Conservation (phyloP, 2,797 vertebrate genomes). For the Novumbra hubbsi region DNA sequence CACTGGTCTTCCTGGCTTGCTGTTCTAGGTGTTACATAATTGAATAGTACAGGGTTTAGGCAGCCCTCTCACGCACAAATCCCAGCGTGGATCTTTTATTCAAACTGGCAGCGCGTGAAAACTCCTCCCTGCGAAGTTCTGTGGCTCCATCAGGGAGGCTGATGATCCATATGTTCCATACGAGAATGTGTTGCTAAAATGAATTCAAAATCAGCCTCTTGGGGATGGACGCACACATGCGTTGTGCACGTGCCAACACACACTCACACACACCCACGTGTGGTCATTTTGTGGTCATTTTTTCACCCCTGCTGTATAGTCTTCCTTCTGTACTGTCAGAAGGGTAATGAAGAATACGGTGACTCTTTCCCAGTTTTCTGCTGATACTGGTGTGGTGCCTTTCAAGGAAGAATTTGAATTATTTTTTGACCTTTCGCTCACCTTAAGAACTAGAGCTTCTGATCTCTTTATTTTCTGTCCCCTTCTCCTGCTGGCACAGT, state of each 20-base stretch:
- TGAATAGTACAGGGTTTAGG: conserved; percentile 39
- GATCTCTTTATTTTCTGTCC: conserved; percentile 26
- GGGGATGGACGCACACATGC: not conserved
- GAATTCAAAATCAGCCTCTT: conserved; percentile 39
- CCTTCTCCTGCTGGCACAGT: conserved; percentile 34
- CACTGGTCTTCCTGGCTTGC: conserved; percentile 17
- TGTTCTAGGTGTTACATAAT: conserved; percentile 52
- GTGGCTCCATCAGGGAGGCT: conserved; percentile 39
- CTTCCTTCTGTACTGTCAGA: not conserved
- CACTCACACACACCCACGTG: conserved; percentile 11
- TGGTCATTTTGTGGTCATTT: too few species aligned
- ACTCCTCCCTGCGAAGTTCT: conserved; percentile 27
- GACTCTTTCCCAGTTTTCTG: not conserved
- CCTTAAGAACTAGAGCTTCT: not conserved
- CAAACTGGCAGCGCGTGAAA: conserved; percentile 41
- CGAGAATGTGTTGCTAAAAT: conserved; percentile 21
- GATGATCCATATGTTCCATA: conserved; percentile 38
- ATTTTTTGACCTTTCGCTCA: not conserved
- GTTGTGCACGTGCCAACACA: conserved; percentile 2
- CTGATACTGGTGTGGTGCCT: not conserved
- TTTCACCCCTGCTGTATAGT: not conserved
- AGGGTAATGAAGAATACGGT: not conserved
- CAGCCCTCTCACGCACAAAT: conserved; percentile 39
- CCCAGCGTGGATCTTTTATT: conserved; percentile 50
- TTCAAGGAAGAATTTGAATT: not conserved